Evolutionary conservation across 2,888 invertebrate species (phyloP).

Genomic region (Perithous albicinctus): DNA sequence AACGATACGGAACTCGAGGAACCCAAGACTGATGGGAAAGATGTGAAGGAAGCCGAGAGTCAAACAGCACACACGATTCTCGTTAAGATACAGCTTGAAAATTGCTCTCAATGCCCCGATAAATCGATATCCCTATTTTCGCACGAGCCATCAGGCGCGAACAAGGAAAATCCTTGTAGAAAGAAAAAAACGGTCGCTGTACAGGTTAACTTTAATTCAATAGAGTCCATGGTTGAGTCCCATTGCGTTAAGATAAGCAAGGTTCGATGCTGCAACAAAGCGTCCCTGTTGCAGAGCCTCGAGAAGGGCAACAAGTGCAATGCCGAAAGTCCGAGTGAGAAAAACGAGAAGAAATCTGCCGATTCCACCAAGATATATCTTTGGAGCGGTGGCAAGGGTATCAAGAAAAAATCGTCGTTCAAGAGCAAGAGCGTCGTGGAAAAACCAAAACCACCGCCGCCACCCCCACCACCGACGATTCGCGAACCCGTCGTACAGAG

Average conservation of each 20-base stretch:
- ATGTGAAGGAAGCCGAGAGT: slow-evolving; percentile 56
- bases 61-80: slow-evolving; percentile 70
- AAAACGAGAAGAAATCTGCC: slow-evolving; percentile 45
- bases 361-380: slow-evolving; percentile 73
- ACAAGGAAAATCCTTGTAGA: slow-evolving; percentile 68
- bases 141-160: slow-evolving; percentile 67
- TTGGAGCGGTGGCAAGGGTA: slow-evolving; percentile 75
- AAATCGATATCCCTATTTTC: slow-evolving; percentile 71
- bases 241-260: slow-evolving; percentile 72
- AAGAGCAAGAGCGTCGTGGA: slow-evolving; percentile 70
- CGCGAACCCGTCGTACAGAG: slow-evolving; percentile 60
- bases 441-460: slow-evolving; percentile 57
- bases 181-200: slow-evolving; percentile 70
- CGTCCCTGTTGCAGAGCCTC: slow-evolving; percentile 67
- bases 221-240: slow-evolving; percentile 71
- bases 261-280: slow-evolving; percentile 71
- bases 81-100: slow-evolving; percentile 79
- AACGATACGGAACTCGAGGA: slow-evolving; percentile 17
- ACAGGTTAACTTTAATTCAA: slow-evolving; percentile 77
- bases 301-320: slow-evolving; percentile 68
- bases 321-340: slow-evolving; percentile 38
- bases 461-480: slow-evolving; percentile 50
- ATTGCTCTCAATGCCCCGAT: slow-evolving; percentile 74
- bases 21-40: slow-evolving; percentile 30
- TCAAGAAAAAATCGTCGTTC: slow-evolving; percentile 69